phyloP scores from a whole-genome alignment of 2,888 invertebrate species.

The Drosophila multiciliata region DNA sequence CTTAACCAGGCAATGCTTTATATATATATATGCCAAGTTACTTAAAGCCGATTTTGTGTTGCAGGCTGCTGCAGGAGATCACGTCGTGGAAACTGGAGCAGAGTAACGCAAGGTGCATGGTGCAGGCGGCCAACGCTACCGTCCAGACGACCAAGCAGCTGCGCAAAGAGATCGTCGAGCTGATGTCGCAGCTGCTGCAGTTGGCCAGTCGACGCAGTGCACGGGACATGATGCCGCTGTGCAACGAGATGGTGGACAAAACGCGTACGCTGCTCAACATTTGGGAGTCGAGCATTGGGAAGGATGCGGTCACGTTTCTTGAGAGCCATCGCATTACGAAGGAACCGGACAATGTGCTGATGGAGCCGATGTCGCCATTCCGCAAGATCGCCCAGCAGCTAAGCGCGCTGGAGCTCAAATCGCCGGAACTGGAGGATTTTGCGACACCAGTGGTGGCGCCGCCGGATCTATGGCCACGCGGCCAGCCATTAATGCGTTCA shows the following conservation, averaged over 20 bases:
- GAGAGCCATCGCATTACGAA: constrained; percentile 88
- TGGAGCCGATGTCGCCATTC: constrained; percentile 89
- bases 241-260: constrained; percentile 91
- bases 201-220: constrained; percentile 91
- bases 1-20: too few relatives aligned
- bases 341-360: constrained; percentile 85
- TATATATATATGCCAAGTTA: not conserved
- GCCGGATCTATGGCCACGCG: constrained; percentile 88
- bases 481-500: constrained; percentile 73
- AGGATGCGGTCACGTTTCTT: constrained; percentile 93
- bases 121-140: constrained; percentile 92
- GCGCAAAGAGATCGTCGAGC: constrained; percentile 90
- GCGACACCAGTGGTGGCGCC: constrained; percentile 89
- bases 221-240: constrained; percentile 90
- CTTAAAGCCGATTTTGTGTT: constrained; percentile 10
- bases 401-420: constrained; percentile 89
- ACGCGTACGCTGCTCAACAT: constrained; percentile 91
- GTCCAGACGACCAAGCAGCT: constrained; percentile 92
- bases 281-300: constrained; percentile 94
- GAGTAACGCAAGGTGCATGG: constrained; percentile 89
- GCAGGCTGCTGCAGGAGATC: constrained; percentile 91
- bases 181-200: constrained; percentile 91
- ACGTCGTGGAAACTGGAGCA: constrained; percentile 90
- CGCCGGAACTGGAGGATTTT: constrained; percentile 90
- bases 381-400: constrained; percentile 92